These are phyloP conservation scores for Platyura marginata DNA, from an alignment of 1,140 invertebrate genomes.

Conservation along the genomic window DNA sequence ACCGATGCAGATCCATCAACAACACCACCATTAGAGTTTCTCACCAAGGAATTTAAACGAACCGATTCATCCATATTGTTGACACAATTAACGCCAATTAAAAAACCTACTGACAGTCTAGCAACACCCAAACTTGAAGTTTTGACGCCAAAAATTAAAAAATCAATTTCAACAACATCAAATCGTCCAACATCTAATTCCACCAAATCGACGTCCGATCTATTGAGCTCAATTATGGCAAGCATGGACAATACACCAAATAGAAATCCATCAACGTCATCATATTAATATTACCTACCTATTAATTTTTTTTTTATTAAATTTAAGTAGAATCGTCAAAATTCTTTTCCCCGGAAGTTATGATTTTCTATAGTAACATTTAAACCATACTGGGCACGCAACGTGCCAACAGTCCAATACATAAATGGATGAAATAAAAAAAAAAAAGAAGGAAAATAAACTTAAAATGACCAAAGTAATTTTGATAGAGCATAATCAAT, in stretches of 20 bases:
- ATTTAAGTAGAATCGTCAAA: no score
- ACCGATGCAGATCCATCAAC: constrained; percentile 4
- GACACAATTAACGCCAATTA: constrained; percentile 19
- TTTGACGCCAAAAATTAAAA: constrained; percentile 8
- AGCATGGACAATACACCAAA: constrained; percentile 14
- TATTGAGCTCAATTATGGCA: constrained; percentile 22
- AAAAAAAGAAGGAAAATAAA: no score
- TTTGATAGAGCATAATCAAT: no score
- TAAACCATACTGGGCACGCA: constrained; percentile 14
- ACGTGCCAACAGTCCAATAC: no score
- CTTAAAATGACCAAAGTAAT: no score
- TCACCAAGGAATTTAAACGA: no score
- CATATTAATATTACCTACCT: neutral
- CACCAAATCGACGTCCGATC: constrained; percentile 7
- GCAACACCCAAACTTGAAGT: constrained; percentile 17
- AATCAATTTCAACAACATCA: neutral
- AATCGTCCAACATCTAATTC: neutral
- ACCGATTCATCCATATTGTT: no score
- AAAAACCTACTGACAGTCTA: constrained; percentile 14
- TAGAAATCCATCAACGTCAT: neutral
- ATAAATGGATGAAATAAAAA: no score
- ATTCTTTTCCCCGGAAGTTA: neutral
- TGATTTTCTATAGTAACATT: constrained; percentile 10
- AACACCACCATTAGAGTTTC: no score
- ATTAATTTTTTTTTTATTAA: neutral